phyloP scores from a whole-genome alignment of 2,888 invertebrate genomes.

The Xylota segnis region DNA sequence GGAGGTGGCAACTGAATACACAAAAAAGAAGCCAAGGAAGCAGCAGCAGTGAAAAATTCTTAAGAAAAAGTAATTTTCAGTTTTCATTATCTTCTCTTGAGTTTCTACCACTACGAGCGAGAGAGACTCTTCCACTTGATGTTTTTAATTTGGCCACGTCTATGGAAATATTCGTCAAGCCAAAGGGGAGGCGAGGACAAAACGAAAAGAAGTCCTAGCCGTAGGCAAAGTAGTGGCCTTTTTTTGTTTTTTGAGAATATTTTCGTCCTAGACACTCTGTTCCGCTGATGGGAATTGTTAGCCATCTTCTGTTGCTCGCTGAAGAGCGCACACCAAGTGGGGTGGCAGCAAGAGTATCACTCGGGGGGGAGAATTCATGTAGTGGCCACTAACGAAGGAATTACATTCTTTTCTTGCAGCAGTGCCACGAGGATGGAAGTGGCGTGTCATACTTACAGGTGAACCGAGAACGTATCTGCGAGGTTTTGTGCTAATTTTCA shows the following conservation, averaged over 20 bases:
- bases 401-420: slow-evolving; percentile 41
- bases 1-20: background rate
- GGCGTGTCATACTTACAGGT: background rate
- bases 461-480: background rate
- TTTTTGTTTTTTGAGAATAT: no score
- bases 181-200: slow-evolving; percentile 9
- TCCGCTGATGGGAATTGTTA: slow-evolving; percentile 35
- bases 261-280: slow-evolving; percentile 5
- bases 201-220: slow-evolving; percentile 23
- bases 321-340: slow-evolving; percentile 2
- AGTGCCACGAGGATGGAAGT: slow-evolving; percentile 23
- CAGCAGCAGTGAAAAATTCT: slow-evolving; percentile 13
- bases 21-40: background rate
- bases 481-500: background rate
- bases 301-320: slow-evolving; percentile 26
- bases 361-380: slow-evolving; percentile 40
- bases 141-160: slow-evolving; percentile 68
- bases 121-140: slow-evolving; percentile 51
- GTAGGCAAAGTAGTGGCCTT: slow-evolving; percentile 40
- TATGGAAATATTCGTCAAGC: slow-evolving; percentile 62
- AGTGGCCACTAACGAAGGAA: slow-evolving; percentile 60
- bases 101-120: slow-evolving; percentile 13
- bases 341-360: slow-evolving; percentile 32
- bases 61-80: slow-evolving; percentile 73
- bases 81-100: slow-evolving; percentile 68